Evolutionary conservation across 1,140 invertebrate species (phyloP).

Genomic region (Drosophila funebris): DNA sequence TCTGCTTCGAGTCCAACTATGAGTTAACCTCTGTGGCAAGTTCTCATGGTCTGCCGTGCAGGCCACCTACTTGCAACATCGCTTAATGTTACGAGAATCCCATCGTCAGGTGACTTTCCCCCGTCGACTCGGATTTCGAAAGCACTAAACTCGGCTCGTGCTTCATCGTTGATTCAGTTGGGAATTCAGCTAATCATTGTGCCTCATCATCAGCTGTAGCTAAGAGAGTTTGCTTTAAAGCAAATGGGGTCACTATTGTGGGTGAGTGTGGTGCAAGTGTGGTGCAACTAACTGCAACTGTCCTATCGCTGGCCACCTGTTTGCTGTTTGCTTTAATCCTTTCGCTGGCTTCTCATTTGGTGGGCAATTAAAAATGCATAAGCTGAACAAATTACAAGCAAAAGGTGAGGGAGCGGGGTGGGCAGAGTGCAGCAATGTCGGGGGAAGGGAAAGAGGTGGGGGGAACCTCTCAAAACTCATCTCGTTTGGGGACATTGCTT

Average conservation of each 20-base stretch:
- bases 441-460: neutral
- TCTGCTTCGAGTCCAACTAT: neutral
- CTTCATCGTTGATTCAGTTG: constrained; percentile 46
- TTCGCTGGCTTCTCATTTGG: constrained; percentile 1
- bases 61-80: constrained; percentile 34
- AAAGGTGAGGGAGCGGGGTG: constrained; percentile 3
- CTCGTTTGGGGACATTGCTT: constrained; percentile 20
- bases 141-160: constrained; percentile 36
- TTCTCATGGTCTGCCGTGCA: constrained; percentile 53
- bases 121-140: constrained; percentile 39
- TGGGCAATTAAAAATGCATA: constrained; percentile 56
- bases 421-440: neutral
- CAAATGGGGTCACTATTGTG: constrained; percentile 25
- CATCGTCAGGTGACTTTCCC: constrained; percentile 22
- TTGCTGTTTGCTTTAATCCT: neutral
- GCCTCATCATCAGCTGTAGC: constrained; percentile 33
- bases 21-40: constrained; percentile 51
- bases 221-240: neutral
- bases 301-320: constrained; percentile 11
- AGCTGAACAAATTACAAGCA: constrained; percentile 48
- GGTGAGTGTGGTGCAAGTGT: constrained; percentile 16
- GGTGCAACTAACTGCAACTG: neutral
- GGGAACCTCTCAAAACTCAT: constrained; percentile 35
- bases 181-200: constrained; percentile 38
- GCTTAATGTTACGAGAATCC: neutral